Conservation (phyloP, 2,113 vertebrate genomes). For the Brienomyrus longianalis region DNA sequence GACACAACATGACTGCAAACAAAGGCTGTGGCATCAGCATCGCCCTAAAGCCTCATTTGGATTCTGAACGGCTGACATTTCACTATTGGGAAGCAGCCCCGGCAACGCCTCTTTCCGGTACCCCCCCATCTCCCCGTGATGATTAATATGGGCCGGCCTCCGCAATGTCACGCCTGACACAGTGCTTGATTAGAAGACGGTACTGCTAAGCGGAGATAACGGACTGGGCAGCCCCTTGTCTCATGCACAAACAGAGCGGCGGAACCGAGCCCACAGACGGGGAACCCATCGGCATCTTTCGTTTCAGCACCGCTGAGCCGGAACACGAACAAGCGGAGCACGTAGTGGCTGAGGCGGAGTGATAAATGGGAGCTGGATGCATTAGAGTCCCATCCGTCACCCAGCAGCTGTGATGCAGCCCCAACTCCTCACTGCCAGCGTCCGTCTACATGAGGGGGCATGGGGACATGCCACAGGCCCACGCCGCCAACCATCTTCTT, state of each 20-base stretch:
- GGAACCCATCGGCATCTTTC: not conserved
- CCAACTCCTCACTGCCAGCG: not conserved
- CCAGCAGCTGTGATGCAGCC: not conserved
- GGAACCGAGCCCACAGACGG: not conserved
- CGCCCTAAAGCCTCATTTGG: not conserved
- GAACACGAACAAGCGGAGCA: conserved; percentile 10
- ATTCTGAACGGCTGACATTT: conserved; percentile 4
- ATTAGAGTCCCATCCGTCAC: conserved; percentile 1
- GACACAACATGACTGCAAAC: not conserved
- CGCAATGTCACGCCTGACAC: conserved; percentile 16
- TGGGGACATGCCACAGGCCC: not conserved
- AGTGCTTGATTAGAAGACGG: conserved; percentile 20
- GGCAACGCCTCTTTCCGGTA: not conserved
- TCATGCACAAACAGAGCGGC: not conserved
- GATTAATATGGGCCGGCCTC: conserved; percentile 19
- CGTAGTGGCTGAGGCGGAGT: not conserved
- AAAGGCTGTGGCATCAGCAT: not conserved
- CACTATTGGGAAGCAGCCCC: not conserved
- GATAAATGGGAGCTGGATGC: conserved; percentile 34
- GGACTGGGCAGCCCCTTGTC: conserved; percentile 2
- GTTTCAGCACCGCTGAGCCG: conserved; percentile 12
- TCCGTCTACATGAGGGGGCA: not conserved
- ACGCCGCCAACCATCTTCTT: not conserved
- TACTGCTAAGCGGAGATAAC: conserved; percentile 20
- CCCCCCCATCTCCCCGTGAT: not conserved